Evolutionary conservation across 2,888 invertebrate species (phyloP).

Genomic region (Uloborus plumipes): DNA sequence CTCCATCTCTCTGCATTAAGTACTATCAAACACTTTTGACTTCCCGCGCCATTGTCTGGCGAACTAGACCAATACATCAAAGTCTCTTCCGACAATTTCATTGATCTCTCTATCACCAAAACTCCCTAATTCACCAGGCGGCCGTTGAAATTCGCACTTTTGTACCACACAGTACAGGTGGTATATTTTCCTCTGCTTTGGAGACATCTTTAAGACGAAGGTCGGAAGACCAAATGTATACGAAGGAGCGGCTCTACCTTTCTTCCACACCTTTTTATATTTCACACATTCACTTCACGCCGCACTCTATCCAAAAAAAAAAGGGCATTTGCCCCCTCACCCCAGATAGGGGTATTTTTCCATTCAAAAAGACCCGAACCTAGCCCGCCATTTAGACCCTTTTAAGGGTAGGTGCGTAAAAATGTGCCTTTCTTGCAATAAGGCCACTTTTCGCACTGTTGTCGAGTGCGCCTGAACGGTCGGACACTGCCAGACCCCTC

Average conservation of each 20-base stretch:
- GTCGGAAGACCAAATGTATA: slow-evolving; percentile 15
- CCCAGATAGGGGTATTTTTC: slow-evolving; percentile 3
- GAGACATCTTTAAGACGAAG: slow-evolving; percentile 18
- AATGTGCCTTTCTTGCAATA: slow-evolving; percentile 52
- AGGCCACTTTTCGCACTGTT: slow-evolving; percentile 53
- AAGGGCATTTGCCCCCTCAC: background rate
- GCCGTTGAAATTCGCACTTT: too few relatives aligned
- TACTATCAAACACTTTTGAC: too few relatives aligned
- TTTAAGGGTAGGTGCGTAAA: slow-evolving; percentile 51
- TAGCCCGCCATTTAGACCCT: slow-evolving; percentile 58
- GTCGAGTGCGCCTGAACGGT: slow-evolving; percentile 26
- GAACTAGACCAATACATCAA: too few relatives aligned
- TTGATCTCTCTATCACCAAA: too few relatives aligned
- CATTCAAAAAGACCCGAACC: slow-evolving; percentile 36
- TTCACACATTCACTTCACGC: slow-evolving; percentile 35
- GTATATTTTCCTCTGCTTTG: background rate
- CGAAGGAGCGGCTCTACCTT: slow-evolving; percentile 22
- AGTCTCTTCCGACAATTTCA: too few relatives aligned
- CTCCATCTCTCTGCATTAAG: too few relatives aligned
- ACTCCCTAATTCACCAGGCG: too few relatives aligned
- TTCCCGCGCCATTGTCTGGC: too few relatives aligned
- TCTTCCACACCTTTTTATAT: slow-evolving; percentile 56
- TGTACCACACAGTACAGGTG: slow-evolving; percentile 38
- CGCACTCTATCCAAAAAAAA: slow-evolving; percentile 46
- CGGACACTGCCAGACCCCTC: slow-evolving; percentile 16